These are phyloP conservation scores for Branchinecta lynchi DNA, from an alignment of 1,140 invertebrate species.

Conservation along the genomic window DNA sequence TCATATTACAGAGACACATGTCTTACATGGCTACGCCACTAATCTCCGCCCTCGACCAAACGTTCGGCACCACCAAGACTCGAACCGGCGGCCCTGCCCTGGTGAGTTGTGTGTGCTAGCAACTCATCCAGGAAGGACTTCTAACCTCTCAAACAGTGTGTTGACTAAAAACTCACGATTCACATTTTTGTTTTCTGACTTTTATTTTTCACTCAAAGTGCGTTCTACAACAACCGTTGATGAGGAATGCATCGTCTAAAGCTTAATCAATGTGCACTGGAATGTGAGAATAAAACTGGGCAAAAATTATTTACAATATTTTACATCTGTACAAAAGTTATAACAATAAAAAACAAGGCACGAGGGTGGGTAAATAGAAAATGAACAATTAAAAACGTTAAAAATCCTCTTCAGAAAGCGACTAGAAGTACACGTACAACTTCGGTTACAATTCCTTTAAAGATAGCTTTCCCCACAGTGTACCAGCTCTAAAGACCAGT, in stretches of 20 bases:
- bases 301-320: not conserved
- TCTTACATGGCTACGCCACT: no score
- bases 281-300: not conserved
- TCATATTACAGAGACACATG: no score
- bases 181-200: not conserved
- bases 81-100: not conserved
- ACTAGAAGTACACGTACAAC: not conserved
- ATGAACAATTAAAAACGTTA: not conserved
- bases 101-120: not conserved
- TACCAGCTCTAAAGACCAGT: no score
- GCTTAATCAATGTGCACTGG: slow-evolving; percentile 7
- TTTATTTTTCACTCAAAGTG: not conserved
- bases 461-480: no score
- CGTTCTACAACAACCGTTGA: not conserved
- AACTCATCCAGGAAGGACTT: not conserved
- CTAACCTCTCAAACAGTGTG: not conserved
- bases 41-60: no score
- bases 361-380: not conserved
- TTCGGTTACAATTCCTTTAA: not conserved
- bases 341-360: not conserved
- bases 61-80: not conserved
- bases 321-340: not conserved
- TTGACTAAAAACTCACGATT: not conserved
- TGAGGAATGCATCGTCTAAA: slow-evolving; percentile 1
- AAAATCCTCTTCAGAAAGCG: not conserved